Conservation (phyloP, 2,797 vertebrate species). For the Gila robusta region DNA sequence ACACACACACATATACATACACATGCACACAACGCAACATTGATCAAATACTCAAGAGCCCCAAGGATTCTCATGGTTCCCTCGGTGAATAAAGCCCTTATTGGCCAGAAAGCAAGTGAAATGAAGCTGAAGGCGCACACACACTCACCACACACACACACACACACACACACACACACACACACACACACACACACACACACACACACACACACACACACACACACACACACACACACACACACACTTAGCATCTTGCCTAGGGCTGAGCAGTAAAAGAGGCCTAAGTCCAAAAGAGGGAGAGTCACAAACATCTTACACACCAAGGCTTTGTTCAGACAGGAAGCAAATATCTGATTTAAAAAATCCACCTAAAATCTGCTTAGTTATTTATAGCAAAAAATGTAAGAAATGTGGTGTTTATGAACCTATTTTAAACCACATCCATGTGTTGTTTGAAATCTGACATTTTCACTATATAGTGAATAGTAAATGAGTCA, state of each 20-base stretch:
- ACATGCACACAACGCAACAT: slow-evolving; percentile 25
- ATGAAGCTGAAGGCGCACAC: slow-evolving; percentile 46
- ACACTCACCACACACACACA: neutral
- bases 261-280: slow-evolving; percentile 38
- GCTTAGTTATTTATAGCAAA: neutral
- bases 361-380: neutral
- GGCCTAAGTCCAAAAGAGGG: neutral
- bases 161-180: too few relatives aligned
- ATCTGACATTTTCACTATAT: neutral
- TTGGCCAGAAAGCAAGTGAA: slow-evolving; percentile 38
- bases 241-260: slow-evolving; percentile 32
- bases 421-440: neutral
- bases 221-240: slow-evolving; percentile 33
- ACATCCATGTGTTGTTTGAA: neutral
- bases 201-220: slow-evolving; percentile 28
- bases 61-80: slow-evolving; percentile 50
- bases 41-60: slow-evolving; percentile 45
- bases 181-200: neutral
- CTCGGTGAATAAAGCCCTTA: slow-evolving; percentile 50
- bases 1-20: slow-evolving; percentile 1
- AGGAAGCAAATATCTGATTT: slow-evolving; percentile 16
- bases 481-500: neutral
- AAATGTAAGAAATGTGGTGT: neutral
- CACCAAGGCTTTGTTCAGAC: slow-evolving; percentile 1
- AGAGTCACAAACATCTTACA: neutral